Base-by-base conservation (phyloP, 2,797 vertebrate genomes). In the Austrolebias charrua region DNA sequence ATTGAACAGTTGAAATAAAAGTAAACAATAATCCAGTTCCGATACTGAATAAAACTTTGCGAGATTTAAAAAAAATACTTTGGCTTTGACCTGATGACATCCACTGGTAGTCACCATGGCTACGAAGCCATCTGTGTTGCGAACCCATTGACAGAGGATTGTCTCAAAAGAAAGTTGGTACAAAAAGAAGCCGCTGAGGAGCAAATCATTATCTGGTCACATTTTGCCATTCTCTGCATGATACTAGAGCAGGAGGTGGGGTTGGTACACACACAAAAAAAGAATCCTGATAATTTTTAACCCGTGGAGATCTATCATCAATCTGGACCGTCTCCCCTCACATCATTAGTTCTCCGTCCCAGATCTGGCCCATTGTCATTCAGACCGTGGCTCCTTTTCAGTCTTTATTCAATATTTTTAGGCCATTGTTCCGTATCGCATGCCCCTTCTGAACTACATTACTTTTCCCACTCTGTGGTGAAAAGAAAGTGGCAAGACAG, bases 271-370 rank as follows among this genome's bases (percentile, higher is more conserved):
- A 69, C 78, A 83, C 83, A 89, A 82, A 85, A 87, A 90, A 86
- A 85, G 76, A 76, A 82, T 72, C 82, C 78, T 83, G 88, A 92
- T 92, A 93, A 94, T 93, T 88, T 94, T 94, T 93, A 94, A 94
- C 92, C 83, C 91, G 84, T 31, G 43, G 60, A 81, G 76, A 85
- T 89, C 79, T 75, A 81, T 90, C 90, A 91, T 91, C 85, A 89
- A 89, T 90, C 86, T 83, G 73, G 63, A 42, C 57, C 33, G 9
- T 31, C 69, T 19, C 65, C 55, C 35, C 48, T 58, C 63, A 15
- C 74, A 83, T 66, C 85, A 84, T 85, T 79, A 79, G 77, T 79
- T 79, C 83, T 85, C 78, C 69, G 76, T 70, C 83, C 75, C 57
- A 70, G 80, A 78, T 83, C 68, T 78, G 66, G 66, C 69, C 86